Evolutionary conservation across 2,113 vertebrate genomes (phyloP).

Genomic region (Felis chaus): DNA sequence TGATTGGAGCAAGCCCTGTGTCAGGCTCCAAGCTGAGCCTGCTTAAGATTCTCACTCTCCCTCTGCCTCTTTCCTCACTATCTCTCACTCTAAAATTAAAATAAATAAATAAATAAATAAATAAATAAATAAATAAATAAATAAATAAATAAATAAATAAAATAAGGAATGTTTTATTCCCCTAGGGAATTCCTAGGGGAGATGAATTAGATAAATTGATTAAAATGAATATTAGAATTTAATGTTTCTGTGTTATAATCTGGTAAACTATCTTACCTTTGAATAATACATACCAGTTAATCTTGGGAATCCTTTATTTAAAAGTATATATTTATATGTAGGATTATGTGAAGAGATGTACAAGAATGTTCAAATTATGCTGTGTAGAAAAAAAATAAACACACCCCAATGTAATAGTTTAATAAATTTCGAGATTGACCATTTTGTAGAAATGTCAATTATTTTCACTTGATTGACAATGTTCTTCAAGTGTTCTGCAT

Average conservation of each 20-base stretch:
- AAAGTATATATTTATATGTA: neutral
- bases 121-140: no score
- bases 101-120: no score
- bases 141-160: no score
- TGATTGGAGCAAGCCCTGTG: no score
- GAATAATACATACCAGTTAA: neutral
- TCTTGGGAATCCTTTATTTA: neutral
- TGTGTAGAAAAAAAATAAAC: neutral
- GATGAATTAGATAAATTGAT: neutral
- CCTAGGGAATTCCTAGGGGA: neutral
- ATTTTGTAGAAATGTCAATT: neutral
- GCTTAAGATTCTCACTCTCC: no score
- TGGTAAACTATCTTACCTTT: neutral
- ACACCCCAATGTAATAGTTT: neutral
- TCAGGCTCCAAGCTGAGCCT: no score
- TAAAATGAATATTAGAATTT: neutral
- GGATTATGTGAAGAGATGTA: neutral
- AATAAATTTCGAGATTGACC: neutral
- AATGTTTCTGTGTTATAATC: neutral
- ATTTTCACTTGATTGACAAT: neutral
- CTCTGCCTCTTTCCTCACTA: no score
- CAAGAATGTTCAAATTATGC: neutral
- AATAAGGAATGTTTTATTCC: neutral
- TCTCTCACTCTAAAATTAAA: no score
- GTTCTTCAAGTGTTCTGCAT: neutral